Percentiles rank a stretch among this genome's conserved stretches.
phyloP scores from a whole-genome alignment of 2,113 vertebrate genomes.

The Mustela lutreola region DNA sequence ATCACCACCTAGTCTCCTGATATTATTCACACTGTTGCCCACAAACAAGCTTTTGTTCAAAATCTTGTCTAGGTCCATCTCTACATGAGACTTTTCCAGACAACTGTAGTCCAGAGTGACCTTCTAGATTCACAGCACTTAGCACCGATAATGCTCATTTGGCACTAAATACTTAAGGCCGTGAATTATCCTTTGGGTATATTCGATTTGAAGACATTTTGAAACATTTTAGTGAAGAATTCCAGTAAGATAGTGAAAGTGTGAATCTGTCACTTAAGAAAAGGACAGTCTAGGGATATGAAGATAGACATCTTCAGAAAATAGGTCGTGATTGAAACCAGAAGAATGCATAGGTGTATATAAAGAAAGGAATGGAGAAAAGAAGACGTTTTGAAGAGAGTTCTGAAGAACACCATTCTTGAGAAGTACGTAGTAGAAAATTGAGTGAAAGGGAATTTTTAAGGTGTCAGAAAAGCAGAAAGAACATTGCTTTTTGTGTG shows the following conservation, averaged over 20 bases:
- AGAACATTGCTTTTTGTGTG: not conserved
- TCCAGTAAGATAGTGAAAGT: slow-evolving; percentile 11
- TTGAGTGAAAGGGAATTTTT: not conserved
- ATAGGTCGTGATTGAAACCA: not conserved
- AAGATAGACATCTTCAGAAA: slow-evolving; percentile 32
- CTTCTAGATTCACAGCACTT: not conserved
- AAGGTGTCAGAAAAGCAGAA: not conserved
- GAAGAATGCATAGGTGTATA: not conserved
- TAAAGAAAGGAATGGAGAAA: not conserved
- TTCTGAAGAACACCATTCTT: not conserved
- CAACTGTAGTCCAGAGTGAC: not conserved
- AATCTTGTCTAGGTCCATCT: not conserved
- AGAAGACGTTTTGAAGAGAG: not conserved
- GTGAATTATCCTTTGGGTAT: not conserved
- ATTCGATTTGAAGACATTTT: not conserved
- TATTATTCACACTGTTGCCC: not conserved
- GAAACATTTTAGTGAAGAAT: not conserved
- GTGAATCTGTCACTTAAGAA: not conserved
- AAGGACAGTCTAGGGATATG: not conserved
- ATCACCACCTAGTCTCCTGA: not conserved
- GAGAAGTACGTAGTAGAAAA: not conserved
- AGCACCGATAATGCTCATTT: not conserved
- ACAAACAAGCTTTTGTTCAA: not conserved
- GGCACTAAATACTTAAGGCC: not conserved
- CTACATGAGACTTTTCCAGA: not conserved